Percentiles rank a stretch among this genome's conserved stretches.
Conservation (phyloP, 2,797 vertebrate species). For the Danionella dracula region DNA sequence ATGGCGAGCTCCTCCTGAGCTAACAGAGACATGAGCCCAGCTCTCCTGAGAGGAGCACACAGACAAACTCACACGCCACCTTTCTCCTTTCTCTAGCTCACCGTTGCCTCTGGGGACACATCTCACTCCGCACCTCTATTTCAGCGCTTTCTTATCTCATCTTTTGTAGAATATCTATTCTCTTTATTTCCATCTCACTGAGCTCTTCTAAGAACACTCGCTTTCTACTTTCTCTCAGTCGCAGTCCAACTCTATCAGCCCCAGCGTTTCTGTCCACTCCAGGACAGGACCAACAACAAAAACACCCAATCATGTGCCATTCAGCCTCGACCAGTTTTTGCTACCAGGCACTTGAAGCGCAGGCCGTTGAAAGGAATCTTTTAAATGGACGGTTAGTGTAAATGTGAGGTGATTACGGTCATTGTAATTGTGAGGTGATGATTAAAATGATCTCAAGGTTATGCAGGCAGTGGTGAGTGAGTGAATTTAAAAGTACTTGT, state of each 20-base stretch:
- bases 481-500: no score
- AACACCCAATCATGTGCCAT: background rate
- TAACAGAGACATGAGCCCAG: slow-evolving; percentile 14
- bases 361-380: background rate
- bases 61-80: background rate
- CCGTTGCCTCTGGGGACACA: slow-evolving; percentile 10
- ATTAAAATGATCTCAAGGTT: no score
- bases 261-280: background rate
- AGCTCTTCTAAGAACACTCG: background rate
- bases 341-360: background rate
- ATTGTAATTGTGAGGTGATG: no score
- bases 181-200: slow-evolving; percentile 5
- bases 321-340: background rate
- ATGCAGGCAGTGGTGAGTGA: no score
- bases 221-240: background rate
- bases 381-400: background rate
- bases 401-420: background rate
- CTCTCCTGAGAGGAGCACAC: slow-evolving; percentile 2
- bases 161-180: slow-evolving; percentile 1
- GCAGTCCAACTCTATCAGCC: background rate
- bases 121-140: background rate
- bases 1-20: background rate
- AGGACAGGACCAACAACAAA: background rate
- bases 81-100: background rate
- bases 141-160: background rate